Percentiles rank a stretch among this genome's conserved stretches.
Conservation (phyloP, 2,888 invertebrate species). For the Platerodrilus igneus region DNA sequence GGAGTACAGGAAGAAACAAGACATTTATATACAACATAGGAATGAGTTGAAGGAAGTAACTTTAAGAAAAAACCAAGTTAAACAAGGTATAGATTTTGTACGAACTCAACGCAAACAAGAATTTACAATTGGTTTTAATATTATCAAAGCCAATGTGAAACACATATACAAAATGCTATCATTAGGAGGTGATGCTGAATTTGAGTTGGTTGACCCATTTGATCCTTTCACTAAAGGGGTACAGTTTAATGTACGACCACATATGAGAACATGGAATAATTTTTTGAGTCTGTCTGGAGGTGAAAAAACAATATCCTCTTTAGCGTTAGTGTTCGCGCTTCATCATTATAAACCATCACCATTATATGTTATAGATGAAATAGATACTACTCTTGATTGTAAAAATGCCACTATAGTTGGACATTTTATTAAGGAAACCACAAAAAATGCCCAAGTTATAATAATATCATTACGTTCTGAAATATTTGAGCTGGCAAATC, state of each 20-base stretch:
- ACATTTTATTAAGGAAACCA: slow-evolving; percentile 91
- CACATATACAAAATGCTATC: slow-evolving; percentile 99
- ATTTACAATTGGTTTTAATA: slow-evolving; percentile 80
- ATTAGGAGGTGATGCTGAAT: slow-evolving; percentile 92
- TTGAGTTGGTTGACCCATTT: slow-evolving; percentile 89
- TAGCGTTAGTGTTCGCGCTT: slow-evolving; percentile 93
- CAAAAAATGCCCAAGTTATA: no score
- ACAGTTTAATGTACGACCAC: slow-evolving; percentile 92
- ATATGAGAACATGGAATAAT: slow-evolving; percentile 98
- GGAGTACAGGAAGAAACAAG: slow-evolving; percentile 67
- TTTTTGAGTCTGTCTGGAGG: slow-evolving; percentile 97
- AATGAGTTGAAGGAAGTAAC: slow-evolving; percentile 79
- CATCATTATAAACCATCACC: slow-evolving; percentile 99
- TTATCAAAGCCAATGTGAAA: slow-evolving; percentile 87
- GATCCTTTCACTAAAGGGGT: slow-evolving; percentile 98
- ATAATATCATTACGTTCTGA: no score
- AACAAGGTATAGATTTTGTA: slow-evolving; percentile 63
- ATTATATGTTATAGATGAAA: slow-evolving; percentile 98
- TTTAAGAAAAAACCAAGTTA: slow-evolving; percentile 67
- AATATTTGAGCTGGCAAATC: no score
- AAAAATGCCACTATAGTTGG: slow-evolving; percentile 98
- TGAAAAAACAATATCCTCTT: slow-evolving; percentile 94
- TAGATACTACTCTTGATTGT: slow-evolving; percentile 96
- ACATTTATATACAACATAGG: slow-evolving; percentile 67
- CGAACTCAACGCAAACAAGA: slow-evolving; percentile 71